These are phyloP conservation scores for Cichlasoma orientale DNA, from an alignment of 2,797 vertebrate genomes.

Conservation along the genomic window DNA sequence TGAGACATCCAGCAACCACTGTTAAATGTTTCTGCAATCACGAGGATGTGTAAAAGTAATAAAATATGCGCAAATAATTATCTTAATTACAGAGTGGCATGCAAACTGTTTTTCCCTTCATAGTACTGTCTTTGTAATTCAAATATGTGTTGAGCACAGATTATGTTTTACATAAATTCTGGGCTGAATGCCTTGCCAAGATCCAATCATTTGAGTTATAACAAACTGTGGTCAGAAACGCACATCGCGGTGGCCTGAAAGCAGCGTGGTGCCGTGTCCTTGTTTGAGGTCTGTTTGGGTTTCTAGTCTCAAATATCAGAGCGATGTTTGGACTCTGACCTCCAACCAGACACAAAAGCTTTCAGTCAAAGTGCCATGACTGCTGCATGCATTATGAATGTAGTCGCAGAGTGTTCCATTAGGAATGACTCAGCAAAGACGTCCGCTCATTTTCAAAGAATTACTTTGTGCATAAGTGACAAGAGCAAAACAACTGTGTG, in stretches of 20 bases:
- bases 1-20: conserved; percentile 15
- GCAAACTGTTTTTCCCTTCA: not conserved
- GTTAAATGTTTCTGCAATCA: conserved; percentile 20
- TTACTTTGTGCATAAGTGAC: conserved; percentile 31
- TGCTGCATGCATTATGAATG: conserved; percentile 64
- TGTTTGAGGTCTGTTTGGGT: conserved; percentile 10
- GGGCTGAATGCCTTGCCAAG: not conserved
- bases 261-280: not conserved
- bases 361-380: conserved; percentile 31
- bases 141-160: conserved; percentile 26
- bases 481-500: conserved; percentile 11
- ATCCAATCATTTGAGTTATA: not conserved
- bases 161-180: not conserved
- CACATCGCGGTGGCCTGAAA: conserved; percentile 6
- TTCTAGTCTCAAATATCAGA: conserved; percentile 17
- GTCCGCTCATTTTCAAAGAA: conserved; percentile 44
- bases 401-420: conserved; percentile 39
- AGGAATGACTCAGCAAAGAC: conserved; percentile 53
- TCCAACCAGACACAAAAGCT: conserved; percentile 56
- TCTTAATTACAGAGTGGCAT: conserved; percentile 13
- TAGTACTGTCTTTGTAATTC: conserved; percentile 8
- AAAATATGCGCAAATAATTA: conserved; percentile 19
- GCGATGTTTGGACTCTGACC: conserved; percentile 42
- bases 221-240: conserved; percentile 3
- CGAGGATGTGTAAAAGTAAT: not conserved